Percentiles rank a stretch among this genome's conserved stretches.
phyloP scores from a whole-genome alignment of 2,113 vertebrate genomes.

The Gymnogyps californianus region DNA sequence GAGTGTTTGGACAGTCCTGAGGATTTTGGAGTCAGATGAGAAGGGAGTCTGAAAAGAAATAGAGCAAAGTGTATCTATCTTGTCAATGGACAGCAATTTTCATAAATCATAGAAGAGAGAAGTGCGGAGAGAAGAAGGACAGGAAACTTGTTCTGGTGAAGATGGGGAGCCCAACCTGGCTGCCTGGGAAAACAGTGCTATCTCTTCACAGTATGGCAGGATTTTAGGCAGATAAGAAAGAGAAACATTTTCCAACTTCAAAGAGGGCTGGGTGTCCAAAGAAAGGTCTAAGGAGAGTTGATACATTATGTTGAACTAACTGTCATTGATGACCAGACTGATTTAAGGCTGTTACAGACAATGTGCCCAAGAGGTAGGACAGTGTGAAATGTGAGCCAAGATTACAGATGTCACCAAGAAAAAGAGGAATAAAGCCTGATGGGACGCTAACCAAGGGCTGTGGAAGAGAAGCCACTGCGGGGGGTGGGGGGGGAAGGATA shows the following conservation, averaged over 20 bases:
- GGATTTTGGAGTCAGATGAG: background rate
- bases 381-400: background rate
- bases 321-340: background rate
- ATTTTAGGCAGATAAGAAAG: background rate
- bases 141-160: background rate
- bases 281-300: background rate
- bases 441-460: background rate
- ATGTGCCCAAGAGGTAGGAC: background rate
- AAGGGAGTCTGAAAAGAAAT: background rate
- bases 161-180: background rate
- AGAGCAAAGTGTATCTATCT: background rate
- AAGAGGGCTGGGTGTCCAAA: background rate
- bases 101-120: background rate
- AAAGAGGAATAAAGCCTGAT: background rate
- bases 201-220: background rate
- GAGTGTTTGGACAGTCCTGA: background rate
- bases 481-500: fast-evolving
- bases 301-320: background rate
- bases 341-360: background rate
- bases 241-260: background rate
- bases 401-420: background rate
- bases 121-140: background rate
- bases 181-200: background rate
- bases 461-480: background rate
- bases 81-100: background rate